These are phyloP conservation scores for Geophilus truncorum DNA, from an alignment of 2,888 invertebrate species.

Conservation along the genomic window DNA sequence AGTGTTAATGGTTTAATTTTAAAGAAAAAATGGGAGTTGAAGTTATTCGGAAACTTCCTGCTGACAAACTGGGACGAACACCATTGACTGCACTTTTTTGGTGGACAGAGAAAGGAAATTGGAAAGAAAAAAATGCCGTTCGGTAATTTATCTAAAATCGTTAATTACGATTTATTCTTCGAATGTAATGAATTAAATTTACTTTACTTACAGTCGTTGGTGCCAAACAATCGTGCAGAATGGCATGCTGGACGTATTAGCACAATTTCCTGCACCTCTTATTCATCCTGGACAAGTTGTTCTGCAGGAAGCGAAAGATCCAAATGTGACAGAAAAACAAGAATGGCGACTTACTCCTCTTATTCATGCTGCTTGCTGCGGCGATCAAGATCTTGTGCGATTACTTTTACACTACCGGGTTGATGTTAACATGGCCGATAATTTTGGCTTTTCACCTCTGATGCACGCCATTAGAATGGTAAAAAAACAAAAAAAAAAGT, in stretches of 20 bases:
- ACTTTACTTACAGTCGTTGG: slow-evolving; percentile 29
- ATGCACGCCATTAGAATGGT: slow-evolving; percentile 51
- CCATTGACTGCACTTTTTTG: slow-evolving; percentile 49
- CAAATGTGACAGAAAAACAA: slow-evolving; percentile 15
- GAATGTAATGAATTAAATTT: too few species aligned
- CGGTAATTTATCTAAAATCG: too few species aligned
- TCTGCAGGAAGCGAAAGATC: slow-evolving; percentile 27
- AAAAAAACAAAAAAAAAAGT: too few species aligned
- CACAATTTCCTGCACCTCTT: slow-evolving; percentile 6
- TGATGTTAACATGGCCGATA: slow-evolving; percentile 47
- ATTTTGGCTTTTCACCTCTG: slow-evolving; percentile 47
- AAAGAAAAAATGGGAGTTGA: slow-evolving; percentile 39
- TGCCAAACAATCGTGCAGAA: slow-evolving; percentile 31
- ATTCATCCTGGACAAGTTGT: slow-evolving; percentile 33
- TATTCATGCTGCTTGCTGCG: slow-evolving; percentile 47
- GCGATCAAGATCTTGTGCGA: slow-evolving; percentile 45
- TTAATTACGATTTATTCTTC: too few species aligned
- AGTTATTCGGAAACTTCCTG: slow-evolving; percentile 37
- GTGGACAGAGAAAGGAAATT: slow-evolving; percentile 39
- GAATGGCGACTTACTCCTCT: slow-evolving; percentile 45
- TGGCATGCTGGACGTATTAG: not conserved
- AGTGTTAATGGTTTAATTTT: too few species aligned
- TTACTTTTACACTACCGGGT: slow-evolving; percentile 47
- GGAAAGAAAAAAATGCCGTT: not conserved
- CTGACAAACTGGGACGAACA: slow-evolving; percentile 48